A percentile compares a stretch with the other conserved stretches of the same genome.
Conservation (phyloP, 1,140 invertebrate species). For the Hetaerina americana region DNA sequence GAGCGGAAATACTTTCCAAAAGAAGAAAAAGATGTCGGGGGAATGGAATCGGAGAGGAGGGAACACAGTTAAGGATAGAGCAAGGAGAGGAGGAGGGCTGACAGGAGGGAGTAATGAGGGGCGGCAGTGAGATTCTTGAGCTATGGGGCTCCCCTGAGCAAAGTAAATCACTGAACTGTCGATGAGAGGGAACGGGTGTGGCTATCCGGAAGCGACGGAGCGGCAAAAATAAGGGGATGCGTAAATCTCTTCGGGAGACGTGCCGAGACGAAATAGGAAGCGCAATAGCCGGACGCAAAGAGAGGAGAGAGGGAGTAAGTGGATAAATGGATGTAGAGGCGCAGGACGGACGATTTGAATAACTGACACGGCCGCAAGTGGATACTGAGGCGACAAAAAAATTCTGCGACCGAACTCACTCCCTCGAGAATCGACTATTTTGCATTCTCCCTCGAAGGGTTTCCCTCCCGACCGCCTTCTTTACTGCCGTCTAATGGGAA, state of each 20-base stretch:
- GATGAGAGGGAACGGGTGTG: neutral
- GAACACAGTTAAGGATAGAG: neutral
- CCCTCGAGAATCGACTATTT: no score
- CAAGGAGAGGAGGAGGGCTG: neutral
- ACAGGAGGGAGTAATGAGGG: neutral
- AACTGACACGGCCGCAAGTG: no score
- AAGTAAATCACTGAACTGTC: neutral
- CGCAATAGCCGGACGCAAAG: neutral
- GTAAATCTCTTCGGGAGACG: neutral
- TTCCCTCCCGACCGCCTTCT: no score
- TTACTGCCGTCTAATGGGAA: no score
- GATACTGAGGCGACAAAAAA: no score
- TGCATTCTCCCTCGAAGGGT: no score
- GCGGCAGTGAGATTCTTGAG: neutral
- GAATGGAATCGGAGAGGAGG: neutral
- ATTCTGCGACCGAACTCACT: no score
- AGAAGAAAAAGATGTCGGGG: no score
- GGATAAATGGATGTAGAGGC: neutral
- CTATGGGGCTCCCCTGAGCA: no score
- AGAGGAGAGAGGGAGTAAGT: neutral
- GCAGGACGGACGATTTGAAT: no score
- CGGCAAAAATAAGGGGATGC: neutral
- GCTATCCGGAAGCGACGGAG: neutral
- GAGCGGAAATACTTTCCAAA: no score
- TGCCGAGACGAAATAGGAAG: no score